These are phyloP conservation scores for Rallus crepitans DNA, from an alignment of 2,797 vertebrate genomes.

Conservation along the genomic window DNA sequence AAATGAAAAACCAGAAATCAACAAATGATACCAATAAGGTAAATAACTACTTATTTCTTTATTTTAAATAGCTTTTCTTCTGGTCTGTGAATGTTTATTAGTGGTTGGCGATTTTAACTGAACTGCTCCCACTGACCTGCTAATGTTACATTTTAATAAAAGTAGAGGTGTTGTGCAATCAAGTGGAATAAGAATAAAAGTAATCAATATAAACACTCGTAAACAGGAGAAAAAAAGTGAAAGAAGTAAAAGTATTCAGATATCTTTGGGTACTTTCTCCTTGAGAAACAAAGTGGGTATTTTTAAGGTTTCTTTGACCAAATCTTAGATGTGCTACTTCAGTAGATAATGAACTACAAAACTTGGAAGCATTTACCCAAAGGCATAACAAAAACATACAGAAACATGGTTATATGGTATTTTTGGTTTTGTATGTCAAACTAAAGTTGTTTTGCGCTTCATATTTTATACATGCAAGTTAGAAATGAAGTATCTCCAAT, in stretches of 20 bases:
- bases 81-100: conserved; percentile 41
- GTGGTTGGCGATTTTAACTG: conserved; percentile 53
- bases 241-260: conserved; percentile 15
- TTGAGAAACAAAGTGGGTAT: not conserved
- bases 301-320: conserved; percentile 8
- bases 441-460: not conserved
- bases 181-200: conserved; percentile 41
- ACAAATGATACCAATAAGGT: conserved; percentile 12
- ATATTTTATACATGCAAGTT: not conserved
- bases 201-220: conserved; percentile 10
- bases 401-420: not conserved
- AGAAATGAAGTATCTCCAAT: not conserved
- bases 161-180: not conserved
- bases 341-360: not conserved
- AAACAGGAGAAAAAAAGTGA: not conserved
- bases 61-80: conserved; percentile 46
- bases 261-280: not conserved
- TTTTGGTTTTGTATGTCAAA: not conserved
- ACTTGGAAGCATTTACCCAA: not conserved
- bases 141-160: conserved; percentile 59
- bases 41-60: conserved; percentile 18
- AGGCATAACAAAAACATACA: not conserved
- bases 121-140: conserved; percentile 51
- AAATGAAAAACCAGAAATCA: not conserved
- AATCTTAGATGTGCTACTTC: not conserved